A percentile compares a stretch with the other conserved stretches of the same genome.
Conservation (phyloP, 2,888 invertebrate genomes). For the Agrochola lychnidis region DNA sequence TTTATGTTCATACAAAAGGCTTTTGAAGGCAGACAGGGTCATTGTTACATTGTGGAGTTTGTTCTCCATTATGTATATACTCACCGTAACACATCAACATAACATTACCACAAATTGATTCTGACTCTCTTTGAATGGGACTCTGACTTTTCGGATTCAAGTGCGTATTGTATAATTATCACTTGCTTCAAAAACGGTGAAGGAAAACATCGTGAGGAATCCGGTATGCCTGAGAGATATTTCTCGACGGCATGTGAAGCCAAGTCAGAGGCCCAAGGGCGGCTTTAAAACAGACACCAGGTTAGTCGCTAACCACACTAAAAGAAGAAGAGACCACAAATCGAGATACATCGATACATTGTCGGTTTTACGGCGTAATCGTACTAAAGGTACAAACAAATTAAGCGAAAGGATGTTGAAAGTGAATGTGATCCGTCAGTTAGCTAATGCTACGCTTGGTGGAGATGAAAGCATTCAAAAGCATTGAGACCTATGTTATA, state of each 20-base stretch:
- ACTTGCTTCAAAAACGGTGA: no score
- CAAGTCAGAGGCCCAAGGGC: no score
- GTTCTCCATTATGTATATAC: conserved; percentile 5
- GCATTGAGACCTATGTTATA: conserved; percentile 69
- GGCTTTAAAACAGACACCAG: no score
- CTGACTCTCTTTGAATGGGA: no score
- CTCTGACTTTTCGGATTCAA: no score
- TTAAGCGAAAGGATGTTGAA: conserved; percentile 81
- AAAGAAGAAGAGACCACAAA: conserved; percentile 5
- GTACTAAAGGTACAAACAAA: conserved; percentile 52
- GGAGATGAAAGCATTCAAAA: conserved; percentile 77
- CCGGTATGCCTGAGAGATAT: no score
- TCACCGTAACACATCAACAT: conserved; percentile 15
- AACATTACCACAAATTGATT: conserved; percentile 22
- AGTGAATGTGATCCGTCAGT: conserved; percentile 76
- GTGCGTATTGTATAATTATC: no score
- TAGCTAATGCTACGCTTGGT: conserved; percentile 69
- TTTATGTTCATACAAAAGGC: conserved; percentile 33
- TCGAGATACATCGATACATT: conserved; percentile 29
- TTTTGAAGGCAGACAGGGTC: conserved; percentile 26
- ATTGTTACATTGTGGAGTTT: conserved; percentile 31
- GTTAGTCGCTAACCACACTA: no score
- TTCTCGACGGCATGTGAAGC: no score
- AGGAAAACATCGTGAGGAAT: no score
- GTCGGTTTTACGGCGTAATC: conserved; percentile 20